Conservation (phyloP, 1,140 invertebrate genomes). For the Caenorhabditis inopinata region DNA sequence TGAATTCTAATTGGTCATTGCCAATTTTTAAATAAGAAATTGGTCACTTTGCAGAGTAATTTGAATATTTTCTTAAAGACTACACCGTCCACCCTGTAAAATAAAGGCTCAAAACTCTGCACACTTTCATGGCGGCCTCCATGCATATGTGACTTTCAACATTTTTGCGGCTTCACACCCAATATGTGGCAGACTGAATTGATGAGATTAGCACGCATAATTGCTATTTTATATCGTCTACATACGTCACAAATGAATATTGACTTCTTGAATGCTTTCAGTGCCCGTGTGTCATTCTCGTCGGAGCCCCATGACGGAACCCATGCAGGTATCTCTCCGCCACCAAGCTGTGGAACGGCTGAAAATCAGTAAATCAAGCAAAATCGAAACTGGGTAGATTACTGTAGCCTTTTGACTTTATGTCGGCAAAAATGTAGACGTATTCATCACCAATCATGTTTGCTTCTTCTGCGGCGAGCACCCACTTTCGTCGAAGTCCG, state of each 20-base stretch:
- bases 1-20: no score
- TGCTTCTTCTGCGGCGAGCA: neutral
- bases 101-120: no score
- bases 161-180: constrained; percentile 21
- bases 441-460: constrained; percentile 19
- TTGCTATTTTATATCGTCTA: no score
- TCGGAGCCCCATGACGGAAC: no score
- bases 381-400: neutral
- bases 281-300: neutral
- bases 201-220: neutral
- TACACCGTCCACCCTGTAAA: no score
- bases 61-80: no score
- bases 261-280: constrained; percentile 18
- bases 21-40: no score
- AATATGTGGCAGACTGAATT: no score
- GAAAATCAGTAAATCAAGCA: neutral
- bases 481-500: neutral
- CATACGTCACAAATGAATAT: constrained; percentile 21
- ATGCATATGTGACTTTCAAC: neutral
- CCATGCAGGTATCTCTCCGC: neutral
- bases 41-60: no score
- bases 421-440: constrained; percentile 31
- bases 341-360: neutral
- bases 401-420: constrained; percentile 4
- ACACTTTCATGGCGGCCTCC: no score